Conservation (phyloP, 1,140 invertebrate species). For the Drosophila seguyi region DNA sequence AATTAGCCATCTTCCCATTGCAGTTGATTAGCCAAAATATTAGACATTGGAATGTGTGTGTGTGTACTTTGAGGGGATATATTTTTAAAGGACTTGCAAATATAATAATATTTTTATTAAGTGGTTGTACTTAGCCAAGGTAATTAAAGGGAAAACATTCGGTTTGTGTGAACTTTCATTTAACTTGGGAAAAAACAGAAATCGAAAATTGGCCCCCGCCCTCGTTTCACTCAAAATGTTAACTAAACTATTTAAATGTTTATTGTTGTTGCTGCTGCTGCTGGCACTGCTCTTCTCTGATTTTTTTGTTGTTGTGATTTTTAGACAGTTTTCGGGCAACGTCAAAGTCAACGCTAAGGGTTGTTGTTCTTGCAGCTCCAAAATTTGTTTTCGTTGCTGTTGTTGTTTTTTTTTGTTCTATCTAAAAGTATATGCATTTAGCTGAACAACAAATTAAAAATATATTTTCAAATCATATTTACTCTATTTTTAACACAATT, state of each 20-base stretch:
- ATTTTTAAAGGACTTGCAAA: not conserved
- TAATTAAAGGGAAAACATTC: conserved; percentile 21
- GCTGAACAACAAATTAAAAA: not conserved
- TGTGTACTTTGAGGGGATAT: not conserved
- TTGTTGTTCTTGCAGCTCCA: conserved; percentile 27
- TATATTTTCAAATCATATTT: no score
- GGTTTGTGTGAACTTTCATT: conserved; percentile 36
- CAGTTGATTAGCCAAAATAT: not conserved
- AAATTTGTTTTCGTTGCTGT: conserved; percentile 7
- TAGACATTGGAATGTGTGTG: not conserved
- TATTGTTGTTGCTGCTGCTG: conserved; percentile 9
- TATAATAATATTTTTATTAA: not conserved
- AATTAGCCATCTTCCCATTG: no score
- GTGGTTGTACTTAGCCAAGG: not conserved
- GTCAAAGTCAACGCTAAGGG: conserved; percentile 42
- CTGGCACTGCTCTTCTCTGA: not conserved
- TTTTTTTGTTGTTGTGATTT: conserved; percentile 19
- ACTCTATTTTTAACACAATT: no score
- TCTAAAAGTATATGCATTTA: not conserved
- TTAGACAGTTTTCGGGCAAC: conserved; percentile 47
- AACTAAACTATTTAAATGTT: conserved; percentile 48
- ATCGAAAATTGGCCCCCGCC: conserved; percentile 12
- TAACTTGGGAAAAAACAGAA: conserved; percentile 26
- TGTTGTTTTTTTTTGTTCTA: conserved; percentile 1
- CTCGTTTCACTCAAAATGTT: conserved; percentile 4